These are phyloP conservation scores for Drosophila subpulchrella DNA, from an alignment of 1,140 invertebrate genomes.

Conservation along the genomic window DNA sequence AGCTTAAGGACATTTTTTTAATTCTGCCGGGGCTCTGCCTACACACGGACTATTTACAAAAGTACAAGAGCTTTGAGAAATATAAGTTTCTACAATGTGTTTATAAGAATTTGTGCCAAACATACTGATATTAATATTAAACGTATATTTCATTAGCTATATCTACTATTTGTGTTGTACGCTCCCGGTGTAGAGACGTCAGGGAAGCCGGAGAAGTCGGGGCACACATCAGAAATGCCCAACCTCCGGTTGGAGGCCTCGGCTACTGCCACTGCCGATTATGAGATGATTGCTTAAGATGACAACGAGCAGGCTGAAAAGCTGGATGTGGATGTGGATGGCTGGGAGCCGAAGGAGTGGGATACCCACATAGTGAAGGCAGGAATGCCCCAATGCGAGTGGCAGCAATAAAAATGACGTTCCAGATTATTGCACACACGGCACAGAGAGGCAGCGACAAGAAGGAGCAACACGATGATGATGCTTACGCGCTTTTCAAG, in stretches of 20 bases:
- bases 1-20: too few species aligned
- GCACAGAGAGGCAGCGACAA: constrained; percentile 4
- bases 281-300: constrained; percentile 83
- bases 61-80: too few species aligned
- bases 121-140: not conserved
- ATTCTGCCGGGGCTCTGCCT: not conserved
- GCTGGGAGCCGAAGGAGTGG: constrained; percentile 10
- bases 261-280: constrained; percentile 72
- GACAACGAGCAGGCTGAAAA: constrained; percentile 70
- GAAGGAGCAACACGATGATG: constrained; percentile 51
- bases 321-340: constrained; percentile 22
- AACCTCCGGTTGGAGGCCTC: constrained; percentile 27
- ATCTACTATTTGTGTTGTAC: too few species aligned
- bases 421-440: constrained; percentile 78
- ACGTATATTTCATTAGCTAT: too few species aligned
- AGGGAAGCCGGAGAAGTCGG: constrained; percentile 3
- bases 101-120: not conserved
- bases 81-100: too few species aligned
- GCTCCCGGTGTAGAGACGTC: constrained; percentile 11
- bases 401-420: constrained; percentile 83
- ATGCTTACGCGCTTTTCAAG: constrained; percentile 83
- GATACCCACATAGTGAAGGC: constrained; percentile 8
- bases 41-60: too few species aligned
- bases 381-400: constrained; percentile 76
- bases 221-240: constrained; percentile 25